Base-by-base conservation (phyloP, 2,888 invertebrate genomes). In the Vanessa cardui region DNA sequence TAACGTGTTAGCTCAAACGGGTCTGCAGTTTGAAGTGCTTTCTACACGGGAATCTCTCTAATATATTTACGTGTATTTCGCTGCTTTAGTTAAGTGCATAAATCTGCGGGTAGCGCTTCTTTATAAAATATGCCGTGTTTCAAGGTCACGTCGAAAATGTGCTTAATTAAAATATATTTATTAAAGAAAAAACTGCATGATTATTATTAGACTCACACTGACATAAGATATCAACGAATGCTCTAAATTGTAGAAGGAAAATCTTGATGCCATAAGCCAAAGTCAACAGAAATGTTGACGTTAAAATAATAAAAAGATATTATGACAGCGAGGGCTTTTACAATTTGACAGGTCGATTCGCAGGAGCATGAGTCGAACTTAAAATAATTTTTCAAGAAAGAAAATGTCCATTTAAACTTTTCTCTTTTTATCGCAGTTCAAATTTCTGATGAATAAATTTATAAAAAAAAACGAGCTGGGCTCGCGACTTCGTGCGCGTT, bases 1-100 rank as follows among this genome's bases (percentile, higher is more conserved):
- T 89, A 90, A 85, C 87, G 86, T 83, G 86, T 87, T 84, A 83
- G 76, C 80, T 76, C 70, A 72, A 70, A 76, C 76, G 74, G 72
- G 77, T 76, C 74, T 74, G 68, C 69, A 69, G 69, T 74, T 75
- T 77, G 62, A 64, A 73, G 69, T 74, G 70, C 67, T 64, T 70
- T 69, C 54, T 59, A 58, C 50, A 59, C 66, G 58, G 50, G 54
- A 64, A 61, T 56, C 60, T 66, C 31, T 68, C 60, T 70, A 45
- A n/a, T 20, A 68, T 68, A 64, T 67, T 63, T 64, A 20, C 21
- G 45, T 31, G 47, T 56, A 68, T 64, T 61, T 63, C 52, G 26
- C 58, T 63, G 46, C 31, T 26, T 39, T 39, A 21, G 46, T 67
- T 20, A 46, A 52, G 59, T 31, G 16, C 8, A n/a, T 54, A 54